These are phyloP conservation scores for Bembecia ichneumoniformis DNA, from an alignment of 2,888 invertebrate species.

Conservation along the genomic window DNA sequence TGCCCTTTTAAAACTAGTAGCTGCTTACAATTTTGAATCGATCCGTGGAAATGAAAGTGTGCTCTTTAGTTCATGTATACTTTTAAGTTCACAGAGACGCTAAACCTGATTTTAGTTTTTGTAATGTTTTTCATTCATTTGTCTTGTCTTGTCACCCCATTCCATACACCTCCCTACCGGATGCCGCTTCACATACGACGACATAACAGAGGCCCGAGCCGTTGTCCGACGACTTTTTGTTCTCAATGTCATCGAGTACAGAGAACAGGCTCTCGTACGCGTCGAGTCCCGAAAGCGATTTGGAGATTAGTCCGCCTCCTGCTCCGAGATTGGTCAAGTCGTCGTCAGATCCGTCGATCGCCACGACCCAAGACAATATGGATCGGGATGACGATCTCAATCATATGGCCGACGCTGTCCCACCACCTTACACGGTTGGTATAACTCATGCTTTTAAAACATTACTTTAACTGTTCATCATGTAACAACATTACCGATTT, in stretches of 20 bases:
- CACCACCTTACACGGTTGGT: slow-evolving; percentile 90
- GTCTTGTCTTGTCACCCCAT: slow-evolving; percentile 71
- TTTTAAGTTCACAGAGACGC: slow-evolving; percentile 25
- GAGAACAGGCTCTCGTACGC: slow-evolving; percentile 92
- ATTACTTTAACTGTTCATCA: slow-evolving; percentile 20
- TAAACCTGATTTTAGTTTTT: slow-evolving; percentile 53
- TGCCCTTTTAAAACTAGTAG: too few species aligned
- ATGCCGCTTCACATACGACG: slow-evolving; percentile 36
- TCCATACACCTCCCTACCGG: slow-evolving; percentile 64
- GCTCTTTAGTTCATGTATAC: too few species aligned
- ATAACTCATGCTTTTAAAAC: slow-evolving; percentile 9
- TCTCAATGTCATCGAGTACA: slow-evolving; percentile 91
- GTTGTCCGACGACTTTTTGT: slow-evolving; percentile 97
- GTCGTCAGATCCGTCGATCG: slow-evolving; percentile 95
- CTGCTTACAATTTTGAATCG: too few species aligned
- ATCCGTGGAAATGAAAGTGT: too few species aligned
- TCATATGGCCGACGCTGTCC: slow-evolving; percentile 76
- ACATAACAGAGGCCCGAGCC: slow-evolving; percentile 91
- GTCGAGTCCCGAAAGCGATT: slow-evolving; percentile 95
- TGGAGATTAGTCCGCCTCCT: slow-evolving; percentile 84
- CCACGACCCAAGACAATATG: slow-evolving; percentile 91
- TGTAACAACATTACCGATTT: slow-evolving; percentile 4
- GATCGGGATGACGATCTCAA: slow-evolving; percentile 73
- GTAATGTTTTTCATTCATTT: slow-evolving; percentile 67
- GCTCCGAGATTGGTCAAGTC: slow-evolving; percentile 83